Conservation (phyloP, 1,140 invertebrate species). For the Trichonephila clavipes region DNA sequence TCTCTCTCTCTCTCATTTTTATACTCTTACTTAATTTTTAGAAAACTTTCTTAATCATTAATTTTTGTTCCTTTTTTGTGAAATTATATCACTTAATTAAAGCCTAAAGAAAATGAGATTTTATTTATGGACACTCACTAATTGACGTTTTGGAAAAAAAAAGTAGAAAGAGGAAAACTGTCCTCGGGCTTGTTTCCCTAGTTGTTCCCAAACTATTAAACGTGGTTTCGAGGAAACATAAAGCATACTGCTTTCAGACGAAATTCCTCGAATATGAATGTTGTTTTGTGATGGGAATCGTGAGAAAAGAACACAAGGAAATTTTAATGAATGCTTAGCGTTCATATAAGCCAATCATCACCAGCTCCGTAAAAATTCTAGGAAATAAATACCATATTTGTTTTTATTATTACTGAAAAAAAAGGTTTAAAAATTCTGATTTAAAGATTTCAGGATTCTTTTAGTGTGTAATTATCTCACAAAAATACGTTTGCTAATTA, state of each 20-base stretch:
- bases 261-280: constrained; percentile 15
- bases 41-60: background rate
- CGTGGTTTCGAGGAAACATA: background rate
- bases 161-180: constrained; percentile 2
- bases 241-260: background rate
- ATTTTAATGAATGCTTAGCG: constrained; percentile 25
- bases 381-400: background rate
- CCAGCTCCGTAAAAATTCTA: background rate
- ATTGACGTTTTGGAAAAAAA: background rate
- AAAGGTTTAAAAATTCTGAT: background rate
- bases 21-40: too few relatives aligned
- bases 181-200: background rate
- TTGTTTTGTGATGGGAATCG: constrained; percentile 29
- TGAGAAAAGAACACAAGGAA: background rate
- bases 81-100: constrained; percentile 7
- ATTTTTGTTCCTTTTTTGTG: background rate
- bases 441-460: background rate
- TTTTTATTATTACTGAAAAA: background rate
- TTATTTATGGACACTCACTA: constrained; percentile 11
- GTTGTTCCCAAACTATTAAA: constrained; percentile 5
- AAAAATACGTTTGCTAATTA: background rate
- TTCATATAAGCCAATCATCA: background rate
- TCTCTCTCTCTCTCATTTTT: too few relatives aligned
- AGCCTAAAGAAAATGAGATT: background rate
- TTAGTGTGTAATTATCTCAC: background rate